A percentile compares a stretch with the other conserved stretches of the same genome.
Evolutionary conservation across 2,888 invertebrate species (phyloP).

Genomic region (Nebria brevicollis): DNA sequence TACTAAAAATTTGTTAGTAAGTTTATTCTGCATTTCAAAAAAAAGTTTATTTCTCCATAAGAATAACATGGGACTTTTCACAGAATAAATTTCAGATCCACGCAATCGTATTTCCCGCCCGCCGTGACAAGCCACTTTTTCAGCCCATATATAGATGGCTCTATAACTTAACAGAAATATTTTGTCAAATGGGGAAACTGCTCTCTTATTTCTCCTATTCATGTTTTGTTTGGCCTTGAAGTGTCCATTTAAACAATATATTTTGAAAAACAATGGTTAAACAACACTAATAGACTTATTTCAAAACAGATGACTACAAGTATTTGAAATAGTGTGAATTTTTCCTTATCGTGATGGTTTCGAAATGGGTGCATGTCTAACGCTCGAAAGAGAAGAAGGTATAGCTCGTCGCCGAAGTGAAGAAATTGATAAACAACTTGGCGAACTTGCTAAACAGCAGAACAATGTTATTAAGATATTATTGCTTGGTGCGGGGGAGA

Average conservation of each 20-base stretch:
- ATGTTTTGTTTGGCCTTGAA: constrained; percentile 47
- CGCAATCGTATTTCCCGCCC: too few species aligned
- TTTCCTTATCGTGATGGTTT: constrained; percentile 55
- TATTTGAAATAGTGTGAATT: constrained; percentile 21
- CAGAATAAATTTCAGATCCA: too few species aligned
- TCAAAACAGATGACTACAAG: constrained; percentile 11
- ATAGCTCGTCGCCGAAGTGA: constrained; percentile 70
- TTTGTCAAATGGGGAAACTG: too few species aligned
- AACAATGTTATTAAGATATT: constrained; percentile 72
- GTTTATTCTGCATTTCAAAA: too few species aligned
- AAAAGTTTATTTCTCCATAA: too few species aligned
- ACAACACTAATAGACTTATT: not conserved
- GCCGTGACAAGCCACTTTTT: too few species aligned
- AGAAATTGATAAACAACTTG: constrained; percentile 70
- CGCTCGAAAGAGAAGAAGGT: constrained; percentile 70
- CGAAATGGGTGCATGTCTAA: constrained; percentile 72
- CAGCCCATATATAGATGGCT: too few species aligned
- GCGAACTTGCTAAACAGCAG: constrained; percentile 69
- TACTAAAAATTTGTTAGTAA: too few species aligned
- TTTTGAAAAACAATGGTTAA: constrained; percentile 9
- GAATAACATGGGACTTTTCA: too few species aligned
- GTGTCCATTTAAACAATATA: constrained; percentile 31
- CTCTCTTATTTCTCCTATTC: not conserved
- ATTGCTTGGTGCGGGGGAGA: constrained; percentile 73
- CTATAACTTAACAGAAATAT: too few species aligned